phyloP scores from a whole-genome alignment of 2,888 invertebrate genomes.

The Gastracanthus pulcherrimus region DNA sequence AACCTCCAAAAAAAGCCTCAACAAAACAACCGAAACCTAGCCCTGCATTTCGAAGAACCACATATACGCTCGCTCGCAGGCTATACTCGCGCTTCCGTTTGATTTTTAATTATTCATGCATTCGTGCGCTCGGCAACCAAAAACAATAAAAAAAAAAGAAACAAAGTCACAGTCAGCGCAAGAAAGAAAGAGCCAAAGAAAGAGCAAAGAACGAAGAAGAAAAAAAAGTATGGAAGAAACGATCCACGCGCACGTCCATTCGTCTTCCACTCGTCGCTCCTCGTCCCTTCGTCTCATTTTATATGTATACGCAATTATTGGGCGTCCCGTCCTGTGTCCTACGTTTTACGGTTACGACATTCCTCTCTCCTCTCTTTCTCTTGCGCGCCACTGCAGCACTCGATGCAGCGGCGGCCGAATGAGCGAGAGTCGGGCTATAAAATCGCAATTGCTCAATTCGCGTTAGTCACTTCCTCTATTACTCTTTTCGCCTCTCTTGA shows the following conservation, averaged over 20 bases:
- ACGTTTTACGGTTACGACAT: conserved; percentile 57
- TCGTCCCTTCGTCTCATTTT: conserved; percentile 62
- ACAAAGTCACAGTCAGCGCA: too few species aligned
- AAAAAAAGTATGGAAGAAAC: background rate
- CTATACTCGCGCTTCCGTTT: conserved; percentile 42
- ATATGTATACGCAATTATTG: conserved; percentile 71
- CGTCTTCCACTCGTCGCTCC: conserved; percentile 57
- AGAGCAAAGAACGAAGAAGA: background rate
- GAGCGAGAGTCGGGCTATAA: conserved; percentile 42
- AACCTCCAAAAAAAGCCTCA: background rate
- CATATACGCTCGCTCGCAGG: too few species aligned
- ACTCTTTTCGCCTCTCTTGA: conserved; percentile 39
- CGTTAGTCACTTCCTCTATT: conserved; percentile 58
- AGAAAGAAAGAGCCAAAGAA: background rate
- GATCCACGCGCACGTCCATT: conserved; percentile 26
- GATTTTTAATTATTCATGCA: conserved; percentile 52
- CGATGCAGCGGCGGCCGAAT: background rate
- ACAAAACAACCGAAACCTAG: background rate
- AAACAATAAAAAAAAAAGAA: too few species aligned
- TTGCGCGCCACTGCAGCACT: background rate
- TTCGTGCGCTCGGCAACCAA: background rate
- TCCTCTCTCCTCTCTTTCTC: conserved; percentile 13
- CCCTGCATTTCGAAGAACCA: conserved; percentile 16
- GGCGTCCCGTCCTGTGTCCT: conserved; percentile 62
- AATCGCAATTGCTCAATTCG: conserved; percentile 57